Conservation (phyloP, 2,113 vertebrate genomes). For the Antigone vipio region DNA sequence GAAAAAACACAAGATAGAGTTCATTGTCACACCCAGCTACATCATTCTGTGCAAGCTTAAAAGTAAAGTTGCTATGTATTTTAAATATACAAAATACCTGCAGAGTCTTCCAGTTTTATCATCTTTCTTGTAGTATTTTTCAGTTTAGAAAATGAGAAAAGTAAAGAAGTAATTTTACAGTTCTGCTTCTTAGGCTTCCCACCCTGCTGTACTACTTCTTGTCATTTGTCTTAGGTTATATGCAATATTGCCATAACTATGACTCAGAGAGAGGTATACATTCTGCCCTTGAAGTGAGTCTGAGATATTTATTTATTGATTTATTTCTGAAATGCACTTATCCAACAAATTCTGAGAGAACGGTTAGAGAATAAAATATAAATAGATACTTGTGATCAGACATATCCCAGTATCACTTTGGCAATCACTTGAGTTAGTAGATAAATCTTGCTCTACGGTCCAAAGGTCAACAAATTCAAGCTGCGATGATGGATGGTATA, state of each 20-base stretch:
- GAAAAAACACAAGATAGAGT: background rate
- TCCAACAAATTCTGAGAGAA: background rate
- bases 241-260: background rate
- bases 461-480: background rate
- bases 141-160: background rate
- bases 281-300: background rate
- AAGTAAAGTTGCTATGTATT: background rate
- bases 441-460: background rate
- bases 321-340: slow-evolving; percentile 11
- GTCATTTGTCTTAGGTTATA: background rate
- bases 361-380: background rate
- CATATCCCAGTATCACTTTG: background rate
- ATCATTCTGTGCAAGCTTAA: background rate
- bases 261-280: background rate
- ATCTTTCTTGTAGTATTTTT: background rate
- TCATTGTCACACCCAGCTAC: background rate
- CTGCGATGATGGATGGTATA: background rate
- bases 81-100: background rate
- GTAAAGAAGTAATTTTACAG: background rate
- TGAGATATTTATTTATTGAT: background rate
- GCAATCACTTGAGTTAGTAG: background rate
- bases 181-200: background rate
- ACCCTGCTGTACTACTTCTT: background rate
- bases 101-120: background rate
- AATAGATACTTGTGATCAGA: background rate